Evolutionary conservation across 2,888 invertebrate genomes (phyloP).

Genomic region (Rhagophthalmus giganteus): DNA sequence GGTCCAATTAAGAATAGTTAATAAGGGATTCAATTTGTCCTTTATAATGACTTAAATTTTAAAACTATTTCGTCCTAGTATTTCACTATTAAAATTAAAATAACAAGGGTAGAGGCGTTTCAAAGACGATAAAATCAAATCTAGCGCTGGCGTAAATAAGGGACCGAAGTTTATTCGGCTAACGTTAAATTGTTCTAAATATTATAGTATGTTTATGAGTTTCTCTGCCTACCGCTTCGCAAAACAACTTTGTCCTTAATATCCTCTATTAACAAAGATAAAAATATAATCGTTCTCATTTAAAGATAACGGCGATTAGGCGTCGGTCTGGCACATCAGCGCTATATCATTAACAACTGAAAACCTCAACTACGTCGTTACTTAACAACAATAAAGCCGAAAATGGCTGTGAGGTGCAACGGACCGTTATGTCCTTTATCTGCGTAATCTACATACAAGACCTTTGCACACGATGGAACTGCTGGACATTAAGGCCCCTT

Average conservation of each 20-base stretch:
- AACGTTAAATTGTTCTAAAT: constrained; percentile 29
- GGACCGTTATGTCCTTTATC: constrained; percentile 55
- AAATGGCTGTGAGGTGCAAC: constrained; percentile 52
- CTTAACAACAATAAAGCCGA: constrained; percentile 53
- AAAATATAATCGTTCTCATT: constrained; percentile 39
- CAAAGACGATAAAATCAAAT: constrained; percentile 23
- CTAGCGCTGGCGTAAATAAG: constrained; percentile 18
- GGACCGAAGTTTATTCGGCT: constrained; percentile 16
- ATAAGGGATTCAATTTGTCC: constrained; percentile 1
- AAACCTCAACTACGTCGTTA: constrained; percentile 55
- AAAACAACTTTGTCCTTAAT: constrained; percentile 27
- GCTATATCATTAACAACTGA: constrained; percentile 50
- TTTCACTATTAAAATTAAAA: constrained; percentile 16
- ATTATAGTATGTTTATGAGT: constrained; percentile 21
- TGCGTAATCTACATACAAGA: constrained; percentile 51
- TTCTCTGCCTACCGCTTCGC: constrained; percentile 19
- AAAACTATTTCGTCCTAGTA: constrained; percentile 12
- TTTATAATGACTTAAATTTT: constrained; percentile 7
- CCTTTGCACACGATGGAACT: constrained; percentile 37
- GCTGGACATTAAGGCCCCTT: constrained; percentile 28
- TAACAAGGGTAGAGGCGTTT: constrained; percentile 13
- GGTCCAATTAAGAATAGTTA: not conserved
- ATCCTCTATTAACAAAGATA: constrained; percentile 36
- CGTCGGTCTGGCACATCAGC: constrained; percentile 37
- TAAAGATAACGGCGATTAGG: constrained; percentile 41